A percentile compares a stretch with the other conserved stretches of the same genome.
Conservation (phyloP, 2,113 vertebrate genomes). For the Psephotus haematonotus region DNA sequence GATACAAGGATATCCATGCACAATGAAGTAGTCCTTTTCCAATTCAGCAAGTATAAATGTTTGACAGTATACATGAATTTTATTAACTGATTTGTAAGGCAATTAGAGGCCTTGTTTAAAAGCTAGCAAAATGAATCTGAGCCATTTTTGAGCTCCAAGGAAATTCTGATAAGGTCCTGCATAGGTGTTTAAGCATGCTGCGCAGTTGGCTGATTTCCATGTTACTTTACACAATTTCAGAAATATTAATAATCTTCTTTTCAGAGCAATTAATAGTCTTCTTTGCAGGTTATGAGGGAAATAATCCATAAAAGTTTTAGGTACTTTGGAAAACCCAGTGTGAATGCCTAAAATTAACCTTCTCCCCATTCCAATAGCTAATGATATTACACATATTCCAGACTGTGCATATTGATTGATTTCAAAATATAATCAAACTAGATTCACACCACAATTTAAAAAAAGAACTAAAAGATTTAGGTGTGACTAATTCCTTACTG, state of each 20-base stretch:
- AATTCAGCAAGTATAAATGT: neutral
- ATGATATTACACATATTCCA: neutral
- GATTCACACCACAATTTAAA: neutral
- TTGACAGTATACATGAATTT: neutral
- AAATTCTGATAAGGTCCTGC: neutral
- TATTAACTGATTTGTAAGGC: neutral
- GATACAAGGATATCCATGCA: neutral
- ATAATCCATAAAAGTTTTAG: neutral
- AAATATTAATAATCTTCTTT: neutral
- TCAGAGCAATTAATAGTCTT: neutral
- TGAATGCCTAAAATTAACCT: neutral
- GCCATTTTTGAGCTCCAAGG: neutral
- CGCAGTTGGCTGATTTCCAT: neutral
- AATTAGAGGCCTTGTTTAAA: neutral
- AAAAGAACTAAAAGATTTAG: neutral
- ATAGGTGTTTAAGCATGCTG: neutral
- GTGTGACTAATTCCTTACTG: neutral
- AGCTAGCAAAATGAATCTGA: neutral
- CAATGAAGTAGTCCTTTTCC: neutral
- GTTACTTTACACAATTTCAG: accelerated
- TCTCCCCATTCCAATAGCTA: neutral
- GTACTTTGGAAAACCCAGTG: neutral
- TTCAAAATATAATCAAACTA: neutral
- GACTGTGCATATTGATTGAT: neutral
- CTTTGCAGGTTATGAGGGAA: neutral